A percentile compares a stretch with the other conserved stretches of the same genome.
phyloP scores from a whole-genome alignment of 2,113 vertebrate genomes.

The Oryzias woworae region DNA sequence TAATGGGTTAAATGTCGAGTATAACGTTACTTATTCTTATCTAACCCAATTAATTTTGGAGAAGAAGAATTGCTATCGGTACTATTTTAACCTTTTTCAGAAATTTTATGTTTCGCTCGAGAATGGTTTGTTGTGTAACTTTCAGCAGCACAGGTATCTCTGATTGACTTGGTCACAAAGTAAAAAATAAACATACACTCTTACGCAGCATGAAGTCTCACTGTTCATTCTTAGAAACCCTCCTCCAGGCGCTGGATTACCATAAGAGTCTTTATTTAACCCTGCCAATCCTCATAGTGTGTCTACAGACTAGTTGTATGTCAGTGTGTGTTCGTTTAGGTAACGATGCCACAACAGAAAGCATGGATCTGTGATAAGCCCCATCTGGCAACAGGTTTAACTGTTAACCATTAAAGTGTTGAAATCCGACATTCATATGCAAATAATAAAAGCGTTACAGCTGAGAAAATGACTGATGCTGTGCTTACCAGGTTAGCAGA shows the following conservation, averaged over 20 bases:
- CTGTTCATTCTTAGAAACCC: constrained; percentile 57
- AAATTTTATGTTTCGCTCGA: constrained; percentile 4
- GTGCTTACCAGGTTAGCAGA: constrained; percentile 6
- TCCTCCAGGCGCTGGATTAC: constrained; percentile 63
- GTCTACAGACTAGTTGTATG: constrained; percentile 16
- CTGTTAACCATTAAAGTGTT: constrained; percentile 1
- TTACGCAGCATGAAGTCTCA: constrained; percentile 21
- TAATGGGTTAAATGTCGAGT: too few species aligned
- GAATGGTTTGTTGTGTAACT: constrained; percentile 17
- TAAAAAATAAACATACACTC: constrained; percentile 14
- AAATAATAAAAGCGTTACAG: background rate
- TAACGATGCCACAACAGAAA: constrained; percentile 24
- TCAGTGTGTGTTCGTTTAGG: constrained; percentile 30
- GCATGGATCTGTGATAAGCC: constrained; percentile 26
- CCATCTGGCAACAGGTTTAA: constrained; percentile 10
- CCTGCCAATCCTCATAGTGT: constrained; percentile 68
- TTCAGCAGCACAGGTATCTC: background rate
- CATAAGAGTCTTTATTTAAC: constrained; percentile 73
- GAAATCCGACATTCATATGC: background rate
- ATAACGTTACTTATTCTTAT: too few species aligned
- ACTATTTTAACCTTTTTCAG: background rate
- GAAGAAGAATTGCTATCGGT: too few species aligned
- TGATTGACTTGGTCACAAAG: background rate
- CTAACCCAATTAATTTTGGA: too few species aligned
- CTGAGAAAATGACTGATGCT: background rate